A percentile compares a stretch with the other conserved stretches of the same genome.
These are phyloP conservation scores for Liposcelis brunnea DNA, from an alignment of 2,888 invertebrate species.

Conservation along the genomic window DNA sequence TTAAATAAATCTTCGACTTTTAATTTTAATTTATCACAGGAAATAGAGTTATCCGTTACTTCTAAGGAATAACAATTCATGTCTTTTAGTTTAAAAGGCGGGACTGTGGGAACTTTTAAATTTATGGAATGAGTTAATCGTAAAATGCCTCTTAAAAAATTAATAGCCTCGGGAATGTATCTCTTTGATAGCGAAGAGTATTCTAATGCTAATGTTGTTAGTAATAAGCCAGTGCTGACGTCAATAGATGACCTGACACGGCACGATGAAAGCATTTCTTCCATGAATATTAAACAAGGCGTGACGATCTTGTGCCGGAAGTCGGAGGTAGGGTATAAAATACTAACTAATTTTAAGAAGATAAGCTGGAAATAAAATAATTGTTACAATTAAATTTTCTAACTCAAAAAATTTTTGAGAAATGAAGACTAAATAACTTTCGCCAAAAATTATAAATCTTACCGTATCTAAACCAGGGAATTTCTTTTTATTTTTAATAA, in stretches of 20 bases:
- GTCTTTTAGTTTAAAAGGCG: slow-evolving; percentile 8
- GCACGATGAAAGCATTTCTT: slow-evolving; percentile 52
- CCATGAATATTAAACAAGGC: slow-evolving; percentile 64
- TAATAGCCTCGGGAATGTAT: slow-evolving; percentile 61
- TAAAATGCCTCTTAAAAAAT: slow-evolving; percentile 59
- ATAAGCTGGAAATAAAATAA: slow-evolving; percentile 33
- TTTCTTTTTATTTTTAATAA: slow-evolving; percentile 35
- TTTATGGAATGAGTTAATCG: slow-evolving; percentile 20
- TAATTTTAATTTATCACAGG: slow-evolving; percentile 28
- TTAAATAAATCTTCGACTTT: slow-evolving; percentile 36
- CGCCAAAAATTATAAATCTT: slow-evolving; percentile 14
- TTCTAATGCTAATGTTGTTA: slow-evolving; percentile 57
- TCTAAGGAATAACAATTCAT: not conserved
- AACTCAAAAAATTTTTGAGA: slow-evolving; percentile 9
- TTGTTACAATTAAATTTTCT: not conserved
- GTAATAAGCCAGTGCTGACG: slow-evolving; percentile 58
- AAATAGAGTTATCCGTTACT: not conserved
- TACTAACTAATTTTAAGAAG: slow-evolving; percentile 62
- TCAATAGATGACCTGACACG: slow-evolving; percentile 45
- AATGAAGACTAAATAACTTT: not conserved
- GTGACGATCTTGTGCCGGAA: slow-evolving; percentile 78
- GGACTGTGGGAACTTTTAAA: not conserved
- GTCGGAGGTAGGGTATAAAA: slow-evolving; percentile 80
- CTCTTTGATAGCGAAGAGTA: slow-evolving; percentile 63
- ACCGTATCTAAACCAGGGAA: slow-evolving; percentile 47